Evolutionary conservation across 2,113 vertebrate species (phyloP), one percentile per base, ranked within the genome.

Genomic region (Chitala chitala): DNA sequence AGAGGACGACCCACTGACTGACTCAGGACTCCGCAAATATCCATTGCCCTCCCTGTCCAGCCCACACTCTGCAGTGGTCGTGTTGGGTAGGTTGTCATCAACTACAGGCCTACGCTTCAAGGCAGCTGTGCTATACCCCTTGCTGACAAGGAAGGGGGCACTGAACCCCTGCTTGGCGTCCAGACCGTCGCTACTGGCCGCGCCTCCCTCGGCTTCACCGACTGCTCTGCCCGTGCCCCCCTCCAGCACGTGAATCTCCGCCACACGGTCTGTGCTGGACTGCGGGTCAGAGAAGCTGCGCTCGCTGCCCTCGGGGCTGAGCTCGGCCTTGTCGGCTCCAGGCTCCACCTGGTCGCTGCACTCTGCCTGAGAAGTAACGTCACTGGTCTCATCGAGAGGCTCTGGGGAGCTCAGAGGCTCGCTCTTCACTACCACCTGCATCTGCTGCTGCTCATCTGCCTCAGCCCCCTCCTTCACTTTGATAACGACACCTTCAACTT

Each of bases 401-500:
- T 98, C 96, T 0, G 97, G 97, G 0, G 95, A 98, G 82, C 95
- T 98, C 74, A 98, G 75, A 0, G 96, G 95, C 84, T 99, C 97
- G 0, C 90, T 92, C 77, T 99, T 99, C 1, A 99, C 94, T 71
- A 98, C 90, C 59, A 98, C 94, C 76, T 93, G 77, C 84, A 88
- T 86, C 44, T 94, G 93, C 26, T 88, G 84, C 0, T 76, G 73
- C 7, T 88, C 86, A 4, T 86, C 84, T 5, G 76, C 83, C 94
- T 93, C 94, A 5, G 84, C 77, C 9, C 86, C 74, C 1, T 86
- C 79, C 82, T 90, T 89, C 3, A 87, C 82, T 69, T 90, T 87
- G 17, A 81, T 71, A 1, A 77, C 79, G 4, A 90, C 90, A 64
- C 92, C 91, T 20, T 87, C 79, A 1, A 80, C 48, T 12, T 87